Conservation (phyloP, 1,140 invertebrate species). For the Lepidurus apus region DNA sequence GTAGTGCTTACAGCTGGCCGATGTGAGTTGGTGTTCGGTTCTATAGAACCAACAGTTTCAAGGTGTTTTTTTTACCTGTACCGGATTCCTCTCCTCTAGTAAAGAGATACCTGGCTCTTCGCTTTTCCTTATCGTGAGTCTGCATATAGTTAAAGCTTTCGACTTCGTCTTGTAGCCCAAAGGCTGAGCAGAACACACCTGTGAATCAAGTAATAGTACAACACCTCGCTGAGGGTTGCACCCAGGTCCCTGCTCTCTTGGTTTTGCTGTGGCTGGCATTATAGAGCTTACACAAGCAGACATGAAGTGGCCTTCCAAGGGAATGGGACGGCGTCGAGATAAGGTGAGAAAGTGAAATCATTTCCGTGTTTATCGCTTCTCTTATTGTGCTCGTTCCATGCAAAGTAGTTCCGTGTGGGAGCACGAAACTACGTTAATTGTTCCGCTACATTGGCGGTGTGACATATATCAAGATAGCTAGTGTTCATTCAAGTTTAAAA, state of each 20-base stretch:
- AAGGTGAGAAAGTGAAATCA: conserved; percentile 12
- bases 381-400: background rate
- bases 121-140: conserved; percentile 14
- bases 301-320: conserved; percentile 20
- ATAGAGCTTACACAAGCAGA: background rate
- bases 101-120: background rate
- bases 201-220: conserved; percentile 3
- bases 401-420: too few relatives aligned
- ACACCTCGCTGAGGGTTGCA: background rate
- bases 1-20: too few relatives aligned
- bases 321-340: conserved; percentile 15
- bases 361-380: background rate
- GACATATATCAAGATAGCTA: background rate
- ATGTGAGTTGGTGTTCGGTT: background rate
- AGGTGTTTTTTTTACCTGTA: background rate
- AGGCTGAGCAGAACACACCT: background rate
- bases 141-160: background rate
- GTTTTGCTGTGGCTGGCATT: background rate
- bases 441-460: too few relatives aligned
- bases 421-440: too few relatives aligned
- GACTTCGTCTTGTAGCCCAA: background rate
- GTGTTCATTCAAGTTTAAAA: background rate
- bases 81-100: background rate
- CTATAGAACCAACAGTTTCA: background rate
- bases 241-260: conserved; percentile 7